Conservation (phyloP, 2,888 invertebrate genomes). For the Uropetala carovei region DNA sequence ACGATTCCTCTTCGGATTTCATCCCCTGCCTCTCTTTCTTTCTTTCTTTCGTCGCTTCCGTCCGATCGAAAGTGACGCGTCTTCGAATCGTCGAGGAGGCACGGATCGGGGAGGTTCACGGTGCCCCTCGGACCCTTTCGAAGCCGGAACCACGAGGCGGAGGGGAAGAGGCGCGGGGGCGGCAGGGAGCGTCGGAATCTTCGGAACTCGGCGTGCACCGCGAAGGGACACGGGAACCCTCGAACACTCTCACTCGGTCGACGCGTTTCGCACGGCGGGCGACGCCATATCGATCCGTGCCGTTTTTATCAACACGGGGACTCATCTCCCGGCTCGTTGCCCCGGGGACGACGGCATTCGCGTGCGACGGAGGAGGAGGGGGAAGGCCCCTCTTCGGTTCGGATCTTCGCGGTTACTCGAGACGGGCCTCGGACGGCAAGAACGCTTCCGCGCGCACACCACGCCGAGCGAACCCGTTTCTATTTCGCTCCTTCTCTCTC, state of each 20-base stretch:
- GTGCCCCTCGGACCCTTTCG: background rate
- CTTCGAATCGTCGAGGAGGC: too few species aligned
- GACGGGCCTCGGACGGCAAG: too few species aligned
- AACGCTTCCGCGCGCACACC: too few species aligned
- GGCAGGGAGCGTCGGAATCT: background rate
- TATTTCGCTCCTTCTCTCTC: background rate
- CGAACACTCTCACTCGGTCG: slow-evolving; percentile 30
- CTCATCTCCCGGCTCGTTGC: slow-evolving; percentile 37
- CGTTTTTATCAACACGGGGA: slow-evolving; percentile 42
- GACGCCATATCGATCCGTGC: slow-evolving; percentile 53
- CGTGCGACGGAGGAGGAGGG: too few species aligned
- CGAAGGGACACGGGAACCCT: background rate
- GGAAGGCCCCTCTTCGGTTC: too few species aligned
- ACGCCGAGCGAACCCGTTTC: too few species aligned
- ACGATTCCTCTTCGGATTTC: background rate
- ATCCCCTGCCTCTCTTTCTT: background rate
- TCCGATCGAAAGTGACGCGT: too few species aligned
- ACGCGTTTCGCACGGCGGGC: slow-evolving; percentile 38
- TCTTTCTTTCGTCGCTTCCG: too few species aligned
- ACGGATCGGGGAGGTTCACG: background rate
- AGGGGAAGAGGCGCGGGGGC: background rate
- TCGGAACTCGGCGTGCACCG: background rate
- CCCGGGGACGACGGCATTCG: background rate
- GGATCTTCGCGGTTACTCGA: too few species aligned
- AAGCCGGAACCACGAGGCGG: background rate